phyloP scores from a whole-genome alignment of 2,113 vertebrate species.

The Psettodes erumei region DNA sequence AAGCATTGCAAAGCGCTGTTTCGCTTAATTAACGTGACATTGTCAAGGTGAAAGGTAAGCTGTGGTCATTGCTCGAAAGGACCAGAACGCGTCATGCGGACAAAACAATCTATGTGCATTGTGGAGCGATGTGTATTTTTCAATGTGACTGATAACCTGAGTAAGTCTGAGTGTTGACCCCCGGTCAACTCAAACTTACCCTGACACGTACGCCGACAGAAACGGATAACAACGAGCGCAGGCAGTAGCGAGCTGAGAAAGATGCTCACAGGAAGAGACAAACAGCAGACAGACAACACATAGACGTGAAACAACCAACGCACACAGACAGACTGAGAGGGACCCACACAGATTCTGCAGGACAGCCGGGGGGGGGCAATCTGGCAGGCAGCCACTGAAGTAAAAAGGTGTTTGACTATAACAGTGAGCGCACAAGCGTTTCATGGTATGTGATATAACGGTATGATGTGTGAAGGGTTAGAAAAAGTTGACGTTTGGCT shows the following conservation, averaged over 20 bases:
- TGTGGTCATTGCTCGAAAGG: neutral
- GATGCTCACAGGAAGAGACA: slow-evolving; percentile 39
- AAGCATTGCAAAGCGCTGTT: neutral
- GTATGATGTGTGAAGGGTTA: neutral
- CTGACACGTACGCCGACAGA: slow-evolving; percentile 21
- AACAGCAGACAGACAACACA: slow-evolving; percentile 22
- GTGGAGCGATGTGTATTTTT: too few species aligned
- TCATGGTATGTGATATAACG: neutral
- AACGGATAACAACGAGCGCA: slow-evolving; percentile 37
- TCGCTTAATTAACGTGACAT: neutral
- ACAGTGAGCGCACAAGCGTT: neutral
- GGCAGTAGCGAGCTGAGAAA: slow-evolving; percentile 11
- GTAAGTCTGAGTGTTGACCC: too few species aligned
- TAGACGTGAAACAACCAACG: slow-evolving; percentile 30
- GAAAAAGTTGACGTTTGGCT: neutral
- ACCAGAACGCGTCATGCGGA: too few species aligned
- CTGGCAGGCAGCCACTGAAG: slow-evolving; percentile 2
- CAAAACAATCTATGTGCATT: slow-evolving; percentile 13
- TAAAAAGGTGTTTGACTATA: neutral
- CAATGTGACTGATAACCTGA: too few species aligned
- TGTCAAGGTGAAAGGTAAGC: neutral
- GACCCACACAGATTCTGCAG: slow-evolving; percentile 39
- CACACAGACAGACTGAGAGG: slow-evolving; percentile 40
- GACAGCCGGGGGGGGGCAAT: slow-evolving; percentile 30
- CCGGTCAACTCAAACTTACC: neutral